These are phyloP conservation scores for Uropetala carovei DNA, from an alignment of 2,888 invertebrate species.

Conservation along the genomic window DNA sequence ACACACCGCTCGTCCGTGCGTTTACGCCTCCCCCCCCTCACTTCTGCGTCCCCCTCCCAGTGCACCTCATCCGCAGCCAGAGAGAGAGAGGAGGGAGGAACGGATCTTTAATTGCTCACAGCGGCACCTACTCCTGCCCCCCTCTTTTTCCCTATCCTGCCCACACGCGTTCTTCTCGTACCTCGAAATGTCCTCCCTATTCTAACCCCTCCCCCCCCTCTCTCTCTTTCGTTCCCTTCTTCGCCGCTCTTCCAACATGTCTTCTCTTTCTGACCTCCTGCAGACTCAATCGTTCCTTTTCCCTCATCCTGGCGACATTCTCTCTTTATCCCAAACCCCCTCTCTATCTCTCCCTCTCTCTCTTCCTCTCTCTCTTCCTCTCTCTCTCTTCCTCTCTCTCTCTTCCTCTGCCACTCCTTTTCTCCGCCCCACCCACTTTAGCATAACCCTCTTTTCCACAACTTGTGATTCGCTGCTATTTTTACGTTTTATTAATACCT, in stretches of 20 bases:
- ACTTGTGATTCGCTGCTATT: neutral
- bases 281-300: no score
- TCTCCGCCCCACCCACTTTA: neutral
- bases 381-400: neutral
- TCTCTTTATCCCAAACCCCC: no score
- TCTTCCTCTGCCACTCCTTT: neutral
- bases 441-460: neutral
- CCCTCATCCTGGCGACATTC: no score
- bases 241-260: neutral
- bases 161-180: neutral
- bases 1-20: neutral
- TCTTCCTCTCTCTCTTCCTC: neutral
- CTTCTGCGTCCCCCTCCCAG: neutral
- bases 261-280: no score
- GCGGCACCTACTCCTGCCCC: conserved; percentile 2
- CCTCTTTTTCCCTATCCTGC: no score
- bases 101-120: neutral
- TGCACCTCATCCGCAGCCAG: neutral
- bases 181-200: neutral
- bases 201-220: neutral
- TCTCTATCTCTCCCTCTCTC: neutral
- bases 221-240: neutral
- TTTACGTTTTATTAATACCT: neutral
- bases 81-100: neutral
- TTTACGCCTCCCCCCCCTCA: neutral